These are phyloP conservation scores for Aythya baeri DNA, from an alignment of 2,113 vertebrate genomes.

Conservation along the genomic window DNA sequence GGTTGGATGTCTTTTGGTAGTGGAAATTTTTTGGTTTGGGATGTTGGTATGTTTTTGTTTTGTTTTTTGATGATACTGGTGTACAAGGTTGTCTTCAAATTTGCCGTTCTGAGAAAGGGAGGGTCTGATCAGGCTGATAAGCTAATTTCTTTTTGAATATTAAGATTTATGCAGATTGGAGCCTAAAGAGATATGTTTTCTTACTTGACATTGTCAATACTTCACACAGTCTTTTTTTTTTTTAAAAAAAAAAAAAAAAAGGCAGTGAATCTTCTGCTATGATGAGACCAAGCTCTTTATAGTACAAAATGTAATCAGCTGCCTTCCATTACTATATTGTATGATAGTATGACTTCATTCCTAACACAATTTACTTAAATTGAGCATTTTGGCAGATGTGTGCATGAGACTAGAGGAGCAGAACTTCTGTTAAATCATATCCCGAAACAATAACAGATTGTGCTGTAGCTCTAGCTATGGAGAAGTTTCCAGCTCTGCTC, in stretches of 20 bases:
- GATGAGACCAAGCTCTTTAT: not conserved
- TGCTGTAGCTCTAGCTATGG: not conserved
- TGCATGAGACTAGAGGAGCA: not conserved
- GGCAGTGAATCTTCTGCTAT: not conserved
- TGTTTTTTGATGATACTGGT: not conserved
- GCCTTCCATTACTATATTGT: not conserved
- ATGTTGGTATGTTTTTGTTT: not conserved
- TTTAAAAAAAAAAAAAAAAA: not conserved
- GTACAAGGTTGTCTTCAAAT: not conserved
- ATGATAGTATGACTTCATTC: slow-evolving; percentile 27
- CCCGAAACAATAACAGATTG: not conserved
- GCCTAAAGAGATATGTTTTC: slow-evolving; percentile 1
- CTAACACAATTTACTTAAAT: slow-evolving; percentile 18
- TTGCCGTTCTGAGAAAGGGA: not conserved
- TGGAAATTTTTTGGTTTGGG: not conserved
- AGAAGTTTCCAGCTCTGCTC: not conserved
- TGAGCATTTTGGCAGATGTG: slow-evolving; percentile 12
- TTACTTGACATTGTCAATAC: not conserved
- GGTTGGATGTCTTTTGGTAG: not conserved
- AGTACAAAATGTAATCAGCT: not conserved
- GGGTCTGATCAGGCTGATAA: not conserved
- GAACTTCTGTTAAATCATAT: slow-evolving; percentile 28
- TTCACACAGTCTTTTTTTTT: not conserved
- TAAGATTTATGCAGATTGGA: not conserved
- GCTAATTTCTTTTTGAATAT: not conserved